A percentile compares a stretch with the other conserved stretches of the same genome.
Conservation (phyloP, 2,797 vertebrate genomes). For the Muscicapa comitata region DNA sequence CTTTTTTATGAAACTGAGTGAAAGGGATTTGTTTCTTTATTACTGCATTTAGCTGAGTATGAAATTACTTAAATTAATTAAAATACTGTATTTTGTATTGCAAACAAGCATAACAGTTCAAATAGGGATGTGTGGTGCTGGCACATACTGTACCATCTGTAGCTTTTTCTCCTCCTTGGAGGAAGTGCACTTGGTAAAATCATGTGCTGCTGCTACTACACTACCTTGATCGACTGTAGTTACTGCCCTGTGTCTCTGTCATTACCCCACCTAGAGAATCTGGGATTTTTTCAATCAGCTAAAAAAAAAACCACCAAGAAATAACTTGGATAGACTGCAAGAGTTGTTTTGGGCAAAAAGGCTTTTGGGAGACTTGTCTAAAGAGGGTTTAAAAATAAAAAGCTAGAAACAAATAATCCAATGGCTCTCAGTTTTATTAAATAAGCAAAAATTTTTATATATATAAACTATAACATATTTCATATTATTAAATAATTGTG, state of each 20-base stretch:
- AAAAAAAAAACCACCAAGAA: neutral
- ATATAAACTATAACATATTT: slow-evolving; percentile 34
- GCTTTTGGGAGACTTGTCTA: neutral
- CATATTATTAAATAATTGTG: slow-evolving; percentile 43
- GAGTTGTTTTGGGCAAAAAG: neutral
- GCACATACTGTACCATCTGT: neutral
- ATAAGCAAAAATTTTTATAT: neutral
- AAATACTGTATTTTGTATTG: neutral
- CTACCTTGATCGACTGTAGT: neutral
- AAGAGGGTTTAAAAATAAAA: neutral
- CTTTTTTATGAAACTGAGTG: neutral
- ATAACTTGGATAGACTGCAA: neutral
- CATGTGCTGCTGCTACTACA: neutral
- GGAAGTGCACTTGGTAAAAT: neutral
- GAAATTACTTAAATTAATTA: neutral
- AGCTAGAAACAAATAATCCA: slow-evolving; percentile 26
- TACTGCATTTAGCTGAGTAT: neutral
- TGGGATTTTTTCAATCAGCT: neutral
- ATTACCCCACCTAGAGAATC: neutral
- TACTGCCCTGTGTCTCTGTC: neutral
- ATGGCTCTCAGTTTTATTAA: slow-evolving; percentile 41
- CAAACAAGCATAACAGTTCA: neutral
- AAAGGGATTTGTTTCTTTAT: neutral
- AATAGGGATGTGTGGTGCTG: neutral
- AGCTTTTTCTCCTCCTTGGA: neutral